Percentiles rank a stretch among this genome's conserved stretches.
These are phyloP conservation scores for Orthosia gothica DNA, from an alignment of 2,888 invertebrate species.

Conservation along the genomic window DNA sequence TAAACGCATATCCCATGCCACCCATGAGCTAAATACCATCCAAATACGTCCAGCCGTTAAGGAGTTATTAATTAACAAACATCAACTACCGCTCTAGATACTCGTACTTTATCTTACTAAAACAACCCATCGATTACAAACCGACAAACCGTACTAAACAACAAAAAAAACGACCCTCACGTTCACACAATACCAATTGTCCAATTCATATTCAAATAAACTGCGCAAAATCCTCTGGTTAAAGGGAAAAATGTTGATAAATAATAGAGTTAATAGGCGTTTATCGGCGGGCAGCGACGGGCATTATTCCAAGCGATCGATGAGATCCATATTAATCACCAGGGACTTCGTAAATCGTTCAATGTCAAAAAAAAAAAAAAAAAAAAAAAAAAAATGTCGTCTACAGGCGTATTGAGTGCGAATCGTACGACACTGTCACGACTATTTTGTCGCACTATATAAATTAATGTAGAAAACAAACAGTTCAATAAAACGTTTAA, in stretches of 20 bases:
- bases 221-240: slow-evolving; percentile 40
- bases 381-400: too few relatives aligned
- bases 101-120: slow-evolving; percentile 30
- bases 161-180: slow-evolving; percentile 12
- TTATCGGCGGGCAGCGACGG: slow-evolving; percentile 59
- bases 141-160: slow-evolving; percentile 11
- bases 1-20: not conserved
- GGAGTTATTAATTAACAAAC: not conserved
- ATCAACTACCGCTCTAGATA: not conserved
- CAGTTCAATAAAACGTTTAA: slow-evolving; percentile 52
- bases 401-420: too few relatives aligned
- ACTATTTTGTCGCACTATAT: too few relatives aligned
- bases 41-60: not conserved
- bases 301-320: slow-evolving; percentile 69
- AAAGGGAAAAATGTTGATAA: slow-evolving; percentile 60
- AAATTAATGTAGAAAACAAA: slow-evolving; percentile 49
- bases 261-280: slow-evolving; percentile 66
- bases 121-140: slow-evolving; percentile 12
- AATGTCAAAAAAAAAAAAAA: too few relatives aligned
- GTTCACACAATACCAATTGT: slow-evolving; percentile 46
- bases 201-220: slow-evolving; percentile 60
- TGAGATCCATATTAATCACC: slow-evolving; percentile 23
- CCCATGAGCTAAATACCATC: not conserved
- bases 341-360: too few relatives aligned
- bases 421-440: too few relatives aligned